Evolutionary conservation across 2,113 vertebrate genomes (phyloP).

Genomic region (Trogon surrucura): DNA sequence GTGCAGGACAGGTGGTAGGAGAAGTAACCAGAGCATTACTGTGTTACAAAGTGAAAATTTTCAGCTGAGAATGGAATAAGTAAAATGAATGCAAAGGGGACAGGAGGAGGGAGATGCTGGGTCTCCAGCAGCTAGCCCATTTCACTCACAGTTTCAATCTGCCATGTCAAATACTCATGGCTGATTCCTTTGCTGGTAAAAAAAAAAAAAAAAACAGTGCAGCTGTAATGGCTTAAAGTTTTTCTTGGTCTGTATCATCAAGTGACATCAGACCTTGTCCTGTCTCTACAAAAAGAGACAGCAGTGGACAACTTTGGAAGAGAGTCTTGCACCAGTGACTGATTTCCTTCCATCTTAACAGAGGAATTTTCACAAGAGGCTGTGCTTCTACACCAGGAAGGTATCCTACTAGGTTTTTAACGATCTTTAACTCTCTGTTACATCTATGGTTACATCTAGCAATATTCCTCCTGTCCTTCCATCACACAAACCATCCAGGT

Average conservation of each 20-base stretch:
- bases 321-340: background rate
- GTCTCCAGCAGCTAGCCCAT: background rate
- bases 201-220: background rate
- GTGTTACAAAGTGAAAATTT: background rate
- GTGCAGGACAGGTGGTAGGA: background rate
- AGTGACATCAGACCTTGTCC: background rate
- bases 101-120: background rate
- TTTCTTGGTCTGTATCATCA: background rate
- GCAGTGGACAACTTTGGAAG: fast-evolving
- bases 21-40: background rate
- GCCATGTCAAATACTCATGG: background rate
- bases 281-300: background rate
- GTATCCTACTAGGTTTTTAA: background rate
- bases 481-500: background rate
- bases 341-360: background rate
- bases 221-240: background rate
- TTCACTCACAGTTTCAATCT: background rate
- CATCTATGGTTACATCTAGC: background rate
- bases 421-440: background rate
- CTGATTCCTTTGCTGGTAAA: background rate
- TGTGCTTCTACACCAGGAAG: background rate
- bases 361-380: background rate
- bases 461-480: background rate
- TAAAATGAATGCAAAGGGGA: background rate
- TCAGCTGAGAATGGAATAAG: background rate